These are phyloP conservation scores for Ochlodes sylvanus DNA, from an alignment of 2,888 invertebrate genomes.

Conservation along the genomic window DNA sequence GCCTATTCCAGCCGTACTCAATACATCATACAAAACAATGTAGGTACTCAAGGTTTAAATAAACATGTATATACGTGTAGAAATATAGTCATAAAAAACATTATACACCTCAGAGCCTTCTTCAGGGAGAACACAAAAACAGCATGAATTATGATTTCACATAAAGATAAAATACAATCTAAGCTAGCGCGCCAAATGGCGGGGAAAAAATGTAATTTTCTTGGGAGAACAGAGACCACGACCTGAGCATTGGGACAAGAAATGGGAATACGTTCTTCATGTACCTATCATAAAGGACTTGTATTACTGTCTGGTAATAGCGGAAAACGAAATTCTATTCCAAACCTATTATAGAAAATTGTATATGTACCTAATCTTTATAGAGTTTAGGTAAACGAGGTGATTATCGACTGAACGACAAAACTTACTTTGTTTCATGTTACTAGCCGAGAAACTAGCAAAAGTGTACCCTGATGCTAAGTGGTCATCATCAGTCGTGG, in stretches of 20 bases:
- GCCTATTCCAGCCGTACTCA: too few relatives aligned
- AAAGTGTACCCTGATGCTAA: too few relatives aligned
- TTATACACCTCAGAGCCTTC: constrained; percentile 71
- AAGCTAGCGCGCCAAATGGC: constrained; percentile 77
- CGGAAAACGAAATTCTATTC: neutral
- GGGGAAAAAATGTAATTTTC: constrained; percentile 78
- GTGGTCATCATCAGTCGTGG: too few relatives aligned
- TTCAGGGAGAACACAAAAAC: constrained; percentile 69
- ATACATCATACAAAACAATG: neutral
- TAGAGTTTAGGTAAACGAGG: too few relatives aligned
- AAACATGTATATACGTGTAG: constrained; percentile 67
- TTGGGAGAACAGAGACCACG: constrained; percentile 65
- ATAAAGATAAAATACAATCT: constrained; percentile 83
- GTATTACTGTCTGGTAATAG: constrained; percentile 19
- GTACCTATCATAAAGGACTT: constrained; percentile 26
- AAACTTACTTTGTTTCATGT: too few relatives aligned
- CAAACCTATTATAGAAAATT: neutral
- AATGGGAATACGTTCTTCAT: constrained; percentile 47
- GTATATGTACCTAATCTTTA: neutral
- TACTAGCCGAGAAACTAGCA: too few relatives aligned
- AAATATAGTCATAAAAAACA: constrained; percentile 58
- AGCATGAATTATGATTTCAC: constrained; percentile 82
- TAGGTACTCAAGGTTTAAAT: neutral
- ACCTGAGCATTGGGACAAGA: constrained; percentile 53
- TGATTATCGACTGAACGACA: too few relatives aligned